phyloP scores from a whole-genome alignment of 2,888 invertebrate species.

The Dascillus cervinus region DNA sequence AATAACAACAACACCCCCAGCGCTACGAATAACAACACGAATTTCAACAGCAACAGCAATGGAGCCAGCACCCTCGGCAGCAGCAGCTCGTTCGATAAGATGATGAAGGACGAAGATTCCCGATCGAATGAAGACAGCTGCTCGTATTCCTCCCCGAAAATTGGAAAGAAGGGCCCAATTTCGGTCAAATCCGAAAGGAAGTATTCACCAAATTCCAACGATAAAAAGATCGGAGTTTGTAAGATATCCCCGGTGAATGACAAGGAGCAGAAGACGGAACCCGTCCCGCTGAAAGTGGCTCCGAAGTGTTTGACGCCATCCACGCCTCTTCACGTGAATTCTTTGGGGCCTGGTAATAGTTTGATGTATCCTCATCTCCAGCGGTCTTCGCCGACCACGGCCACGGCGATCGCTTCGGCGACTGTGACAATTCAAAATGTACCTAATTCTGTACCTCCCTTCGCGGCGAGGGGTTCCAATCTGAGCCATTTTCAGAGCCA shows the following conservation, averaged over 20 bases:
- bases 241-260: conserved; percentile 51
- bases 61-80: conserved; percentile 66
- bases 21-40: conserved; percentile 62
- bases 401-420: conserved; percentile 51
- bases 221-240: conserved; percentile 47
- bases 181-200: conserved; percentile 48
- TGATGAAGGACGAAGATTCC: conserved; percentile 67
- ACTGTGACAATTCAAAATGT: conserved; percentile 49
- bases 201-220: conserved; percentile 45
- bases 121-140: conserved; percentile 60
- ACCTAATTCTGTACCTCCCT: conserved; percentile 52
- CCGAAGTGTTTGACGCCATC: conserved; percentile 57
- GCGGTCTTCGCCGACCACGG: conserved; percentile 63
- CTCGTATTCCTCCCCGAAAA: conserved; percentile 48
- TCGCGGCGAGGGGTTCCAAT: conserved; percentile 48
- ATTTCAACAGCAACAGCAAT: conserved; percentile 64
- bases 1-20: conserved; percentile 77
- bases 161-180: conserved; percentile 44
- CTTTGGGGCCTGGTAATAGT: conserved; percentile 39
- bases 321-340: conserved; percentile 52
- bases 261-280: conserved; percentile 42
- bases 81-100: conserved; percentile 62
- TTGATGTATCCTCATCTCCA: conserved; percentile 53
- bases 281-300: conserved; percentile 49
- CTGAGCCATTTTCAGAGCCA: conserved; percentile 37